phyloP scores from a whole-genome alignment of 2,797 vertebrate species.

The Channallabes apus region DNA sequence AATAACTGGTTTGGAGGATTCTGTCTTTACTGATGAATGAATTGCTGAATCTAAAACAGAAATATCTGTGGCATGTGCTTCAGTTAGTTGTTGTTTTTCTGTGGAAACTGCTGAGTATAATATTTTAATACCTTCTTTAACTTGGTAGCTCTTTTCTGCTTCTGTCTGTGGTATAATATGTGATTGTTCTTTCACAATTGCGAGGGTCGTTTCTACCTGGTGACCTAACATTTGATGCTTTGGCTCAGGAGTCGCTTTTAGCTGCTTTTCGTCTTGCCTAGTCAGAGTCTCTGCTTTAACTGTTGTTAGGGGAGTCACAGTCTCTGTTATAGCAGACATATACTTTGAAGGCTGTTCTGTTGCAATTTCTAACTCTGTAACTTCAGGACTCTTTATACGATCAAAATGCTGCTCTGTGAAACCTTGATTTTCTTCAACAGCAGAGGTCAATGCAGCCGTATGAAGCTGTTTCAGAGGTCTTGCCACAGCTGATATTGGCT shows the following conservation, averaged over 20 bases:
- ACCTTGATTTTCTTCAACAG: conserved; percentile 74
- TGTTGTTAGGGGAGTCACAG: conserved; percentile 69
- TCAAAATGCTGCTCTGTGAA: conserved; percentile 78
- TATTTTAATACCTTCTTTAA: conserved; percentile 78
- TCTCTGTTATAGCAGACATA: conserved; percentile 75
- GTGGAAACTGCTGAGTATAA: conserved; percentile 74
- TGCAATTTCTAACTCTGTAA: conserved; percentile 64
- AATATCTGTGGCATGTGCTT: conserved; percentile 70
- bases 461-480: conserved; percentile 72
- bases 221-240: conserved; percentile 73
- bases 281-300: conserved; percentile 64
- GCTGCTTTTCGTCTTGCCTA: conserved; percentile 57
- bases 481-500: conserved; percentile 62
- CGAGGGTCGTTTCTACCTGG: conserved; percentile 70
- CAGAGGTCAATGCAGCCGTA: conserved; percentile 71
- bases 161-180: conserved; percentile 64
- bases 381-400: conserved; percentile 74
- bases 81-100: conserved; percentile 69
- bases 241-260: conserved; percentile 66
- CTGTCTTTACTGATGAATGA: conserved; percentile 61
- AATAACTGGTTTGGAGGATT: conserved; percentile 59
- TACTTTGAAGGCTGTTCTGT: conserved; percentile 67
- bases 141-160: conserved; percentile 72
- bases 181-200: conserved; percentile 75
- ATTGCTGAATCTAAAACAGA: conserved; percentile 63